Percentiles rank a stretch among this genome's conserved stretches.
Evolutionary conservation across 2,888 invertebrate species (phyloP).

Genomic region (Polymixis lichenea): DNA sequence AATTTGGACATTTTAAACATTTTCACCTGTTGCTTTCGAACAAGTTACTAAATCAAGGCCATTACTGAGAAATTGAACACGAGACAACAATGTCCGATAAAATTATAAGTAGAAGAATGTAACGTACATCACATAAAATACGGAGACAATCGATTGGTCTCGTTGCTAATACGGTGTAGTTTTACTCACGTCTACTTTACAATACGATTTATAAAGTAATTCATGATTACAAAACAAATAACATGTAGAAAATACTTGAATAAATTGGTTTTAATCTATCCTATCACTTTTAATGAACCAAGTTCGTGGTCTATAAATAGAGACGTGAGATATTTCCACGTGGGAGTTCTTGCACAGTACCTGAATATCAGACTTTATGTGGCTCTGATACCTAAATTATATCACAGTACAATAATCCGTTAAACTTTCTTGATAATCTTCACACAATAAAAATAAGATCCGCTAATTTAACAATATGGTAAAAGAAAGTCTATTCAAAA

Average conservation of each 20-base stretch:
- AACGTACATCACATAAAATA: conserved; percentile 53
- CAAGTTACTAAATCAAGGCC: conserved; percentile 60
- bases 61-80: conserved; percentile 43
- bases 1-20: conserved; percentile 7
- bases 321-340: conserved; percentile 89
- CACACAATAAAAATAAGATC: conserved; percentile 73
- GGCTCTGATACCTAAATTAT: conserved; percentile 84
- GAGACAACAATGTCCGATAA: conserved; percentile 45
- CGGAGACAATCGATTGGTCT: conserved; percentile 54
- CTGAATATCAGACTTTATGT: conserved; percentile 83
- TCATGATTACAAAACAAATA: conserved; percentile 8
- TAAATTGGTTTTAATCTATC: conserved; percentile 73
- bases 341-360: conserved; percentile 88
- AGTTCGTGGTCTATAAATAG: conserved; percentile 89
- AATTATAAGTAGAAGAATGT: conserved; percentile 43
- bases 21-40: conserved; percentile 31
- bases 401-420: conserved; percentile 81
- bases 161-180: conserved; percentile 57
- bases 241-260: conserved; percentile 18
- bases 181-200: conserved; percentile 22
- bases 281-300: conserved; percentile 84
- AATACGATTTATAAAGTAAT: conserved; percentile 15
- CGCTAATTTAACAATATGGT: conserved; percentile 85
- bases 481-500: conserved; percentile 88
- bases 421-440: conserved; percentile 72